Percentiles rank a stretch among this genome's conserved stretches.
Evolutionary conservation across 2,888 invertebrate genomes (phyloP).

Genomic region (Yponomeuta evonymella): DNA sequence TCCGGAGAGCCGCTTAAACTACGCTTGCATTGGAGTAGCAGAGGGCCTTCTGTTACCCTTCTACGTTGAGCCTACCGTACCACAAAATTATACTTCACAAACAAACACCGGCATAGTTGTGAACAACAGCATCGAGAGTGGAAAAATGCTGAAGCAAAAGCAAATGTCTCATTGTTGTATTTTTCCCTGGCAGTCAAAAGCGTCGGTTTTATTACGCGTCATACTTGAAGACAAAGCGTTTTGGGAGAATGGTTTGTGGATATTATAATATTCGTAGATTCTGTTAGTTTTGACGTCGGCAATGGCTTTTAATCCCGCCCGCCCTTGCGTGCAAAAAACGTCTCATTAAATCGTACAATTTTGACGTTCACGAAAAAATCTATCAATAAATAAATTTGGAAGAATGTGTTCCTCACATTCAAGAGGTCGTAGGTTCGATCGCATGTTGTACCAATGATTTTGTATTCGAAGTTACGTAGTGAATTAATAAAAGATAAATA

Average conservation of each 20-base stretch:
- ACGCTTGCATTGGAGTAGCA: neutral
- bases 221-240: neutral
- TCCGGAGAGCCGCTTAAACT: no score
- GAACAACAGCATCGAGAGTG: neutral
- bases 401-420: no score
- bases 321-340: neutral
- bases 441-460: no score
- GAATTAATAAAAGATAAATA: no score
- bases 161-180: neutral
- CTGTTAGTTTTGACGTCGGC: neutral
- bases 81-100: constrained; percentile 1
- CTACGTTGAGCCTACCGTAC: neutral
- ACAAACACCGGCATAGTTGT: neutral
- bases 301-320: neutral
- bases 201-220: neutral
- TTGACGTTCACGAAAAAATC: no score
- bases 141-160: neutral
- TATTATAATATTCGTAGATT: neutral
- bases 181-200: neutral
- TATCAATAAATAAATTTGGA: no score
- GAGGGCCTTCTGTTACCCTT: neutral
- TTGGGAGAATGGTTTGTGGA: neutral
- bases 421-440: no score
- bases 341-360: neutral
- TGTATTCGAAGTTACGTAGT: no score